Conservation (phyloP, 1,140 invertebrate species). For the Aphis craccivora region DNA sequence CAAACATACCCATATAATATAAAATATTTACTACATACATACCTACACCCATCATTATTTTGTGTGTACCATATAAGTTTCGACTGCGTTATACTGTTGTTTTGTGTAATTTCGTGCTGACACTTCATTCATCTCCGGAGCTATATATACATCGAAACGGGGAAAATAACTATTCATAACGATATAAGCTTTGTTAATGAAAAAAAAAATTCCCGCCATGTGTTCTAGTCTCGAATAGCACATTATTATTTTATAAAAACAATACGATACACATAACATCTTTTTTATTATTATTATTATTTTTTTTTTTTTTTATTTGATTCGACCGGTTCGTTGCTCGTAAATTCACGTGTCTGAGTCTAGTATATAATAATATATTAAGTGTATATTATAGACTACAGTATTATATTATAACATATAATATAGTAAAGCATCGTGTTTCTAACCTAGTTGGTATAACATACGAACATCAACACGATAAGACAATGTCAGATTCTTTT, state of each 20-base stretch:
- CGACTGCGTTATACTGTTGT: not conserved
- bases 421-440: not conserved
- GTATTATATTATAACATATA: not conserved
- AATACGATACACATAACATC: not conserved
- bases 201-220: not conserved
- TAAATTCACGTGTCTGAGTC: not conserved
- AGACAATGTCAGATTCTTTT: not conserved
- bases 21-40: not conserved
- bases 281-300: not conserved
- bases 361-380: not conserved
- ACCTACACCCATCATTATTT: not conserved
- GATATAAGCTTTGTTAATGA: not conserved
- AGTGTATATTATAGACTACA: not conserved
- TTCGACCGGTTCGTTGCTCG: not conserved
- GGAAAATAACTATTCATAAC: not conserved
- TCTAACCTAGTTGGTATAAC: not conserved
- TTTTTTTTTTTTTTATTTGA: not conserved
- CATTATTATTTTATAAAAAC: not conserved
- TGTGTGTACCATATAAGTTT: not conserved
- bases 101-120: not conserved
- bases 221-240: not conserved
- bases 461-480: not conserved
- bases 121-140: not conserved
- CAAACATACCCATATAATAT: not conserved
- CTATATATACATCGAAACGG: not conserved